Conservation (phyloP, 1,140 invertebrate species). For the Drosophila bipectinata region DNA sequence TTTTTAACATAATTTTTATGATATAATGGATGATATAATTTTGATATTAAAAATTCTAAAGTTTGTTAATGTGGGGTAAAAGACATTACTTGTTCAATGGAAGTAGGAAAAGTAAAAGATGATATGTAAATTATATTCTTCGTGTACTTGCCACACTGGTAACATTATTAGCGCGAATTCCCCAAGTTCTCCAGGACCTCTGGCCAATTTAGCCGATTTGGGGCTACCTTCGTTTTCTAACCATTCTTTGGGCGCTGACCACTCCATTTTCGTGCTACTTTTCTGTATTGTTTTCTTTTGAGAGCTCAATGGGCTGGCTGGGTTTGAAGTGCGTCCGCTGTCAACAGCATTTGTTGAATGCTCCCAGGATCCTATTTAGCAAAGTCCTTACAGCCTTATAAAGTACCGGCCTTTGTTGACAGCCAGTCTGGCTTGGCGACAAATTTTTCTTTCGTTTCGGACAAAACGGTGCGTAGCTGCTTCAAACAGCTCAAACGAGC, state of each 20-base stretch:
- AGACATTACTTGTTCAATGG: too few relatives aligned
- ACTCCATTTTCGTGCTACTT: conserved; percentile 18
- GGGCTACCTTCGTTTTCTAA: conserved; percentile 46
- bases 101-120: conserved; percentile 7
- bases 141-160: conserved; percentile 70
- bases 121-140: conserved; percentile 50
- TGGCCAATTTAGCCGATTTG: conserved; percentile 72
- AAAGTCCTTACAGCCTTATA: conserved; percentile 57
- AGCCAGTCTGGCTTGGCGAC: conserved; percentile 33
- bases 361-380: conserved; percentile 2
- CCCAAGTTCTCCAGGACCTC: conserved; percentile 20
- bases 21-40: too few relatives aligned
- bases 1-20: too few relatives aligned
- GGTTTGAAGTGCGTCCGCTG: conserved; percentile 64
- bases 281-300: not conserved
- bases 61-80: too few relatives aligned
- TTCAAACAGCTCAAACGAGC: too few relatives aligned
- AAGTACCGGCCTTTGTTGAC: conserved; percentile 68
- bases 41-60: too few relatives aligned
- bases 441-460: conserved; percentile 50
- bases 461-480: conserved; percentile 74
- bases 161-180: conserved; percentile 78
- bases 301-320: conserved; percentile 52
- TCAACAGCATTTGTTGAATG: conserved; percentile 73
- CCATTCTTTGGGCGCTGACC: not conserved